Evolutionary conservation across 2,888 invertebrate genomes (phyloP).

Genomic region (Aphodius sticticus): DNA sequence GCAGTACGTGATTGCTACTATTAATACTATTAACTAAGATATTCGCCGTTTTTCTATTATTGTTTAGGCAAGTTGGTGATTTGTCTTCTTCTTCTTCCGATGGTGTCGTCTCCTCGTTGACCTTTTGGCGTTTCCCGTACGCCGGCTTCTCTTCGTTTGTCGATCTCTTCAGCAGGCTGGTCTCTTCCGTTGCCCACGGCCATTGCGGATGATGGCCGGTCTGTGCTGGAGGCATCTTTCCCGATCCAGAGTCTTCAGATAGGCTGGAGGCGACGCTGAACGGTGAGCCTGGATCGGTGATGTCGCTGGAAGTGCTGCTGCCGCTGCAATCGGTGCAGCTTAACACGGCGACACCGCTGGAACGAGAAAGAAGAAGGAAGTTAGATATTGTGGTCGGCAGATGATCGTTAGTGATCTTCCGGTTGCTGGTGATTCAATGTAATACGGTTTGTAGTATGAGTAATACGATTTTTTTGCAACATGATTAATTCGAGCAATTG

Average conservation of each 20-base stretch:
- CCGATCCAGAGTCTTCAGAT: slow-evolving; percentile 57
- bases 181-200: slow-evolving; percentile 48
- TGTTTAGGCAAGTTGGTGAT: slow-evolving; percentile 53
- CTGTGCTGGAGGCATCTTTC: slow-evolving; percentile 56
- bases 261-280: slow-evolving; percentile 73
- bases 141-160: slow-evolving; percentile 39
- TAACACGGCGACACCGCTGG: slow-evolving; percentile 84
- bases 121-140: slow-evolving; percentile 51
- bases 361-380: slow-evolving; percentile 46
- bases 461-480: not conserved
- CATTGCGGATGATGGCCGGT: slow-evolving; percentile 49
- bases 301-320: slow-evolving; percentile 73
- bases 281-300: slow-evolving; percentile 87
- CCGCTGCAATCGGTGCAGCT: slow-evolving; percentile 77
- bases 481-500: not conserved
- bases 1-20: slow-evolving; percentile 36
- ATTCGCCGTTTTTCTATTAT: slow-evolving; percentile 35
- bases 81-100: slow-evolving; percentile 43
- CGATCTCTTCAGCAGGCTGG: slow-evolving; percentile 44
- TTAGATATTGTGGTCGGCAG: too few species aligned
- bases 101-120: slow-evolving; percentile 35
- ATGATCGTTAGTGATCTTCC: too few species aligned
- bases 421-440: not conserved
- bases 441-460: not conserved
- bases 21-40: slow-evolving; percentile 31